Evolutionary conservation across 2,888 invertebrate genomes (phyloP).

Genomic region (Xestia xanthographa): DNA sequence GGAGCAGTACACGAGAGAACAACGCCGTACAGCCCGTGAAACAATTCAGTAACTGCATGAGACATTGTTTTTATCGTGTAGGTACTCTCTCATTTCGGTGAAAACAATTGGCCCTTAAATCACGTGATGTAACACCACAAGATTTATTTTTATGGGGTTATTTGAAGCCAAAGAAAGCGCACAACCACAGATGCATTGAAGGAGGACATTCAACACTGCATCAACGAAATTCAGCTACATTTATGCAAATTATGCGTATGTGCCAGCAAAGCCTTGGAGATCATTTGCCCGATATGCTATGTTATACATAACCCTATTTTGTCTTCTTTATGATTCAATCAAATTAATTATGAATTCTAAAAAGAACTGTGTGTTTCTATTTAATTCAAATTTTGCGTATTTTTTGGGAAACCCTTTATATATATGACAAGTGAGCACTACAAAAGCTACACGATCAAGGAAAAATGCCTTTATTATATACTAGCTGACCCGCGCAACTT

Average conservation of each 20-base stretch:
- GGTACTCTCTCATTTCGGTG: background rate
- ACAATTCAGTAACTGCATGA: background rate
- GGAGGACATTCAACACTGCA: background rate
- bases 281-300: background rate
- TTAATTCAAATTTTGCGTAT: background rate
- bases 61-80: background rate
- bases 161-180: background rate
- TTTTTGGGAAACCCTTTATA: background rate
- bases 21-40: background rate
- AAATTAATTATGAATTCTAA: background rate
- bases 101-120: background rate
- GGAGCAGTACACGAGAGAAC: background rate
- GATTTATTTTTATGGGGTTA: background rate
- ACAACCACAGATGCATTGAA: background rate
- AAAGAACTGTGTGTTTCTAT: background rate
- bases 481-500: no score
- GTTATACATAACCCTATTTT: background rate
- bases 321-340: background rate
- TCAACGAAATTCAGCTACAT: background rate
- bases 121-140: background rate
- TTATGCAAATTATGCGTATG: background rate
- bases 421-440: background rate
- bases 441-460: constrained; percentile 3
- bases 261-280: background rate
- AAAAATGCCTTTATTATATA: constrained; percentile 34